Conservation (phyloP, 92 coral and sea anemone genomes). For the Zoanthus solanderi region DNA sequence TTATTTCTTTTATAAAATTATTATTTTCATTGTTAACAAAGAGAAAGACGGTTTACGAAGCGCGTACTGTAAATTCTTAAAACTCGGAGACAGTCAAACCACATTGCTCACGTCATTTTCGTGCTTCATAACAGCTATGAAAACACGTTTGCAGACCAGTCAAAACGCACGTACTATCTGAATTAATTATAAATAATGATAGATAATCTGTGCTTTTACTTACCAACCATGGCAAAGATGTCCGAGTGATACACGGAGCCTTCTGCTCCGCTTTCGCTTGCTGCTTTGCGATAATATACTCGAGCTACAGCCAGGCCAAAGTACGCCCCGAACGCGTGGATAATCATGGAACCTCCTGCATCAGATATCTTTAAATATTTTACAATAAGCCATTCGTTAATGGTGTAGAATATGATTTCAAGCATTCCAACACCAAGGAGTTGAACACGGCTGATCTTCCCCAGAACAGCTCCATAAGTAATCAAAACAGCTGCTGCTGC, state of each 20-base stretch:
- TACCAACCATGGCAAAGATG: constrained; percentile 77
- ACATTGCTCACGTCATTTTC: too few relatives aligned
- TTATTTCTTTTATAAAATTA: too few relatives aligned
- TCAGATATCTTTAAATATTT: constrained; percentile 77
- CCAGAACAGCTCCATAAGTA: constrained; percentile 77
- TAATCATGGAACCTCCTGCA: constrained; percentile 83
- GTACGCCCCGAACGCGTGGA: constrained; percentile 80
- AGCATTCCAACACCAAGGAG: constrained; percentile 70
- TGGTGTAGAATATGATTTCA: constrained; percentile 68
- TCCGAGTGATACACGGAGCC: constrained; percentile 78
- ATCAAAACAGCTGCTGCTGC: constrained; percentile 80
- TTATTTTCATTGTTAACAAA: too few relatives aligned
- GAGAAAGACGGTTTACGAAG: too few relatives aligned
- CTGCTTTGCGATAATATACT: constrained; percentile 53
- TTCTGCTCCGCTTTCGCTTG: constrained; percentile 65
- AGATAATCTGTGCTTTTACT: not conserved
- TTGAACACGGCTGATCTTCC: constrained; percentile 86
- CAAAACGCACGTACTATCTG: too few relatives aligned
- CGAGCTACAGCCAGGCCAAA: constrained; percentile 78
- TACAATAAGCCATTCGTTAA: constrained; percentile 71
- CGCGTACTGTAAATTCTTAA: too few relatives aligned
- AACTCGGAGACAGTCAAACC: too few relatives aligned
- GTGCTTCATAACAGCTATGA: too few relatives aligned
- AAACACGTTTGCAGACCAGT: too few relatives aligned
- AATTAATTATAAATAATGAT: too few relatives aligned